phyloP scores from a whole-genome alignment of 1,140 invertebrate genomes.

The Tetramorium parvispinum region DNA sequence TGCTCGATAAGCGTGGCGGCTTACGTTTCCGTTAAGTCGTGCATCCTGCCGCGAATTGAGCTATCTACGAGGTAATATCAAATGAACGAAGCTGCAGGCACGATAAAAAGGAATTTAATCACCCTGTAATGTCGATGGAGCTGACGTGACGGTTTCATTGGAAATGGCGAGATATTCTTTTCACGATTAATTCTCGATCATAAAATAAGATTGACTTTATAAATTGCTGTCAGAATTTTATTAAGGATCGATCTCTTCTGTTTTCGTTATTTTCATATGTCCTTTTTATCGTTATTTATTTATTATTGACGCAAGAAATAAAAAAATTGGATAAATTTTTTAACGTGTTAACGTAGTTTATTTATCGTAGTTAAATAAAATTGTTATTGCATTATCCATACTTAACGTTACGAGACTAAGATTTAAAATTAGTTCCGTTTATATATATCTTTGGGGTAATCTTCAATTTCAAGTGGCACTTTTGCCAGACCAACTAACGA shows the following conservation, averaged over 20 bases:
- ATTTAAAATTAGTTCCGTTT: background rate
- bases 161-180: background rate
- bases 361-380: background rate
- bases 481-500: background rate
- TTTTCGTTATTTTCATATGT: background rate
- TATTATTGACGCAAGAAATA: background rate
- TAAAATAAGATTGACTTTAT: background rate
- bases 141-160: background rate
- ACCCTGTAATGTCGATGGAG: background rate
- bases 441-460: background rate
- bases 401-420: background rate
- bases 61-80: slow-evolving; percentile 34
- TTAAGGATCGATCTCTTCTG: too few relatives aligned
- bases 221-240: background rate
- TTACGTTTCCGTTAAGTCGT: slow-evolving; percentile 57
- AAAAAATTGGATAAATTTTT: background rate
- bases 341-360: background rate
- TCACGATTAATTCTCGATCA: background rate
- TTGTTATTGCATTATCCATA: background rate
- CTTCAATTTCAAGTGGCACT: background rate
- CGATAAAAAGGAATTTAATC: background rate
- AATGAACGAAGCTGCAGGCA: background rate
- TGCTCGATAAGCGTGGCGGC: slow-evolving; percentile 56
- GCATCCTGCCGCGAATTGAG: slow-evolving; percentile 49
- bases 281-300: background rate